Conservation (phyloP, 1,140 invertebrate species). For the Drosophila lowei region DNA sequence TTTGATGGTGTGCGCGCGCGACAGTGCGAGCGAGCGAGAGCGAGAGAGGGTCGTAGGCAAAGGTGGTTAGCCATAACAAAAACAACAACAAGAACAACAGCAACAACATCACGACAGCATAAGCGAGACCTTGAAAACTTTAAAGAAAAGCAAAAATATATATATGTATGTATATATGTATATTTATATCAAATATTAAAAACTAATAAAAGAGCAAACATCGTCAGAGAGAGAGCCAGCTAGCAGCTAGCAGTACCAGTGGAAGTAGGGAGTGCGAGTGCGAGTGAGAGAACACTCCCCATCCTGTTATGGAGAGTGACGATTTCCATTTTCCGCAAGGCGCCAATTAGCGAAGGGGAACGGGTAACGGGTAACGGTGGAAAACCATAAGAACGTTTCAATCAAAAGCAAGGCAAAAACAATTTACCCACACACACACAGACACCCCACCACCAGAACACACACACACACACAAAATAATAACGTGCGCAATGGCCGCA, state of each 20-base stretch:
- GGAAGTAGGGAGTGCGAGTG: constrained; percentile 21
- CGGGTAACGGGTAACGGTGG: constrained; percentile 4
- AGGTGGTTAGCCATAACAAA: constrained; percentile 54
- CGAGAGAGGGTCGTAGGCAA: constrained; percentile 48
- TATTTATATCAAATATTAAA: constrained; percentile 50
- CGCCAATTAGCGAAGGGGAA: constrained; percentile 50
- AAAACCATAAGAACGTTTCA: constrained; percentile 37
- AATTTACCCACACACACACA: too few species aligned
- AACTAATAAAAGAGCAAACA: constrained; percentile 41
- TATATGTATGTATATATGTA: not conserved
- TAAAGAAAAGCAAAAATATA: constrained; percentile 49
- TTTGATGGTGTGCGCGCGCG: constrained; percentile 8
- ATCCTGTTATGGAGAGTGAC: constrained; percentile 77
- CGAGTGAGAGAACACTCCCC: constrained; percentile 7
- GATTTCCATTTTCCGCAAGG: constrained; percentile 59
- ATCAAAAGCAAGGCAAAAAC: constrained; percentile 17
- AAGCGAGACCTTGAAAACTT: constrained; percentile 77
- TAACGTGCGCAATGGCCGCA: constrained; percentile 56
- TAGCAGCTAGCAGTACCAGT: not conserved
- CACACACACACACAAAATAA: constrained; percentile 15
- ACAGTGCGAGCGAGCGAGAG: constrained; percentile 14
- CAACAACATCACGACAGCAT: constrained; percentile 42
- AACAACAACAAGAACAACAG: constrained; percentile 38
- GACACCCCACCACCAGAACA: too few species aligned
- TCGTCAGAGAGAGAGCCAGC: constrained; percentile 17